Base-by-base conservation (phyloP, 2,113 vertebrate genomes). In the Herpailurus yagouaroundi region DNA sequence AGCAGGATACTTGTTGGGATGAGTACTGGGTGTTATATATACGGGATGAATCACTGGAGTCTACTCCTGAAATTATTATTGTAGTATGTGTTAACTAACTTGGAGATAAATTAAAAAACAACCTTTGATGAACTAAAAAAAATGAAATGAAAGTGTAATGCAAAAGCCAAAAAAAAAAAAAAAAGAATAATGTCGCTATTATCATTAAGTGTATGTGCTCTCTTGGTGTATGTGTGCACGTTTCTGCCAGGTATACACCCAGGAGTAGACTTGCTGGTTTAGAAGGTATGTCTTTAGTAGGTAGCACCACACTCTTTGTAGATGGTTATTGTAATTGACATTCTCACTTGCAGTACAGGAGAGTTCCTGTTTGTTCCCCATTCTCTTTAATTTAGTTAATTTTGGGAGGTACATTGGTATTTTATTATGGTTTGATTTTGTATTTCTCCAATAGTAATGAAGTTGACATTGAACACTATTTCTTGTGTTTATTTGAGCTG, bases 401-500 rank as follows among this genome's bases (percentile, higher is more conserved):
- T 73, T 38, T 73, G 16, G 14, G 83, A 50, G 60, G 2, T 13
- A 0, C 60, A 57, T 79, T 86, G 71, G 31, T 69, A 69, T 79
- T 52, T 95, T n/a, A 36, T 83, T 38, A 8, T 74, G 36, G 19
- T 63, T 96, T 96, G 89, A 71, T 10, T 79, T 77, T 85, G 21
- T 69, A 69, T 69, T 96, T 96, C 38, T 93, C 64, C 38, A 81
- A 2, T 80, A 85, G 45, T 36, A 94, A 76, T 41, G 55, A 91
- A 5, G 4, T 38, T 66, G 31, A 73, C 76, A 5, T 10, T 91
- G 55, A 91, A 60, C 12, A 77, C 27, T 7, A 52, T 25, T 74
- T 96, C n/a, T 57, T 68, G 7, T 81, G 57, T 81, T 92, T 88
- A 76, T 36, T 74, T 79, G 48, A 69, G 48, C 55, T 74, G 50